Evolutionary conservation across 2,888 invertebrate genomes (phyloP), one percentile per base, ranked within the genome.

Genomic region (Sphaerophoria rueppellii): DNA sequence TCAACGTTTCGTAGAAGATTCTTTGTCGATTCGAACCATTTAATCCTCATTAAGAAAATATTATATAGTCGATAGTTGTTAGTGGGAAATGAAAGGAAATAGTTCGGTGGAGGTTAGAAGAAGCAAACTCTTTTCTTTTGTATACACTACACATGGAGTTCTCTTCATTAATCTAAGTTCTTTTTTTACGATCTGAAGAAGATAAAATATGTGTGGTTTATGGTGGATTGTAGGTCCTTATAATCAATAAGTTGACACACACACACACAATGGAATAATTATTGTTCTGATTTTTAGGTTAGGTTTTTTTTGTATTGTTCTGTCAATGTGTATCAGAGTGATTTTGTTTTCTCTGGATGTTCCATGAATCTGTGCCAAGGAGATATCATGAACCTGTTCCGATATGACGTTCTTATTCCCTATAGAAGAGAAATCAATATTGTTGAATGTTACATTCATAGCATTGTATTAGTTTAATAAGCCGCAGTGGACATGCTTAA

Each of bases 171-270:
- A 60, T 60, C 60, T 60, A 60, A 60, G 60, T 60, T 60, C 24
- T 43, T 40, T 24, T 24, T 9, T 12, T 9, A 43, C 4, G 12
- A 43, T 12, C 24, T 24, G 24, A 24, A 12, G 60, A 43, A 40
- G 40, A 60, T 40, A 60, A 11, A 60, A 60, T 16, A 4, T 24
- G 6, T 60, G 40, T 60, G 24, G 24, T 40, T 58, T 7, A 12
- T 52, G 16, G 16, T 16, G 24, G 24, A 40, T n/a, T 43, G 24
- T 58, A 16, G 16, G 16, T 12, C 24, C 40, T 60, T 43, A 43
- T 24, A 60, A 60, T 60, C 60, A 43, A 60, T 60, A 60, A 60
- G 60, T 60, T 60, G 60, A 60, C 43, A 60, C 16, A 60, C 60
- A 60, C 43, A 60, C 16, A 60, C 60, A 43, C 43, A 43, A 43